Evolutionary conservation across 2,888 invertebrate species (phyloP).

Genomic region (Venusia cambrica): DNA sequence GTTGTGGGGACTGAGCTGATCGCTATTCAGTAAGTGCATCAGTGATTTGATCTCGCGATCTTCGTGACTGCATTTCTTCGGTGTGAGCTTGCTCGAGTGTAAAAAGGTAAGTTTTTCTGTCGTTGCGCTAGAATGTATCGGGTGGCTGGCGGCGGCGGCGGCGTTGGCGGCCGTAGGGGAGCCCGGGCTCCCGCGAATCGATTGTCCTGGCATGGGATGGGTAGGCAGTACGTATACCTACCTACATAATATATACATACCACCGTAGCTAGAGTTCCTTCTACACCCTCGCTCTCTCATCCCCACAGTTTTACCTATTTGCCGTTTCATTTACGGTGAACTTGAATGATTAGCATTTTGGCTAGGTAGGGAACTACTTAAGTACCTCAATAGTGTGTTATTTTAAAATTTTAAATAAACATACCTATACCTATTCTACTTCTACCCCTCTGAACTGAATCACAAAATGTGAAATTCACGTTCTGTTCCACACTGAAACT

Average conservation of each 20-base stretch:
- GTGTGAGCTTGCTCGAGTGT: conserved; percentile 67
- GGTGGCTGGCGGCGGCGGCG: conserved; percentile 44
- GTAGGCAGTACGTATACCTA: conserved; percentile 34
- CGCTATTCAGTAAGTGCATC: conserved; percentile 59
- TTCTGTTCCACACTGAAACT: no score
- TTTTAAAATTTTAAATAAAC: no score
- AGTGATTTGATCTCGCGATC: conserved; percentile 70
- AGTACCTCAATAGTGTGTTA: no score
- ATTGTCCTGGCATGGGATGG: conserved; percentile 57
- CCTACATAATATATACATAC: no score
- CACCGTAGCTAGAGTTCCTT: conserved; percentile 38
- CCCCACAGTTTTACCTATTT: conserved; percentile 32
- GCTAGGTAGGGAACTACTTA: no score
- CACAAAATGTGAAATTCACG: no score
- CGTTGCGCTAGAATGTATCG: conserved; percentile 45
- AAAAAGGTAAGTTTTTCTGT: conserved; percentile 72
- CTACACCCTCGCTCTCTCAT: conserved; percentile 57
- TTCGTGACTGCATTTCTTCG: conserved; percentile 67
- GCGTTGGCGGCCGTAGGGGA: conserved; percentile 50
- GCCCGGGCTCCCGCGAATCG: conserved; percentile 62
- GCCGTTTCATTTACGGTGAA: conserved; percentile 53
- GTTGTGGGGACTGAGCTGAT: conserved; percentile 53
- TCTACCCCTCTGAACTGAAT: no score
- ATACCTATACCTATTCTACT: no score
- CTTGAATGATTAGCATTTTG: no score